phyloP scores from a whole-genome alignment of 2,113 vertebrate genomes.

The Anhinga anhinga region DNA sequence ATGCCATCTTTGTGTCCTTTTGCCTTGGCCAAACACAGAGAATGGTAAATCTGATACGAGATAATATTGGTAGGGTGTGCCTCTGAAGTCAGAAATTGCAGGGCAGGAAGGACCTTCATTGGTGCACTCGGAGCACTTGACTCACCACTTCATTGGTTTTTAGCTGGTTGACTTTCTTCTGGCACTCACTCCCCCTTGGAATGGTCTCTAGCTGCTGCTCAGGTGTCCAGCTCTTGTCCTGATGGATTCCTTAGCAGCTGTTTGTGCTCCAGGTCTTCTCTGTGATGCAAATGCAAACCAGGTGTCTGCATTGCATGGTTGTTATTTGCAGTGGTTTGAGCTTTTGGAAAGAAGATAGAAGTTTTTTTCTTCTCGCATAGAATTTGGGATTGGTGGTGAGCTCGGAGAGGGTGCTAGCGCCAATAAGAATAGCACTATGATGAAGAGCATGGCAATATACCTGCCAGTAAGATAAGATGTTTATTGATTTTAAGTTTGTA shows the following conservation, averaged over 20 bases:
- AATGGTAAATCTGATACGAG: background rate
- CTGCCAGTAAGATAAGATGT: background rate
- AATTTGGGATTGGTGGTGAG: background rate
- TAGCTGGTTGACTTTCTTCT: background rate
- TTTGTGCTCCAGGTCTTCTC: background rate
- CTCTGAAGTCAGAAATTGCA: background rate
- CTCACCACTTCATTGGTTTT: background rate
- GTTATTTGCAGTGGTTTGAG: background rate
- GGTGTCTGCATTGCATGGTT: background rate
- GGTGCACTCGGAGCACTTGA: background rate
- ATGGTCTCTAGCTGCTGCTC: background rate
- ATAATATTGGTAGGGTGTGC: background rate
- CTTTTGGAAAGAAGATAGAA: background rate
- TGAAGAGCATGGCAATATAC: background rate
- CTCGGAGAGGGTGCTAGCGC: too few relatives aligned
- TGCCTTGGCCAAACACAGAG: background rate
- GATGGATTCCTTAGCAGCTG: background rate
- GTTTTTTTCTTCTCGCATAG: background rate
- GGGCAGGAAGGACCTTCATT: background rate
- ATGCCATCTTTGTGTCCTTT: background rate
- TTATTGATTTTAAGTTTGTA: background rate
- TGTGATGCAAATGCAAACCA: rapidly evolving
- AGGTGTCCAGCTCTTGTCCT: too few relatives aligned
- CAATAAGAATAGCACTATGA: background rate
- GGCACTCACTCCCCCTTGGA: background rate